Percentiles rank a stretch among this genome's conserved stretches.
Evolutionary conservation across 2,113 vertebrate species (phyloP).

Genomic region (Ophiodon elongatus): DNA sequence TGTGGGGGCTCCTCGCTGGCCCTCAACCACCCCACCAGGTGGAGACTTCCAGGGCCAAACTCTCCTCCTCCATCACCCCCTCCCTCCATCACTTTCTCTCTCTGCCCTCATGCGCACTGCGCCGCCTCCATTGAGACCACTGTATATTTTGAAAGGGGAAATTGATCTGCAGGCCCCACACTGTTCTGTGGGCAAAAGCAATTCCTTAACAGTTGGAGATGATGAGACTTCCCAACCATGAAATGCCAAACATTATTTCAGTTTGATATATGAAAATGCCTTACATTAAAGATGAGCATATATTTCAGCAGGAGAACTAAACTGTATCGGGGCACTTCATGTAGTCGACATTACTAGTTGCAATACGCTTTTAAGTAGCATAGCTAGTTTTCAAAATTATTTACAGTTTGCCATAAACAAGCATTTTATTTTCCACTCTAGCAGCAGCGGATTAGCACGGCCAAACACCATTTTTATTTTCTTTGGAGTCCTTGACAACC

Average conservation of each 20-base stretch:
- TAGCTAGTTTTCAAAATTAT: background rate
- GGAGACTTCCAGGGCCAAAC: conserved; percentile 76
- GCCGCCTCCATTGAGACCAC: conserved; percentile 60
- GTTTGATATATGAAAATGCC: conserved; percentile 7
- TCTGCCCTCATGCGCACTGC: conserved; percentile 52
- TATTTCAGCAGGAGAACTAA: background rate
- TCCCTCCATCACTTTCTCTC: conserved; percentile 55
- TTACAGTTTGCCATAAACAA: background rate
- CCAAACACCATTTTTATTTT: background rate
- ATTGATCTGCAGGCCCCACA: conserved; percentile 79
- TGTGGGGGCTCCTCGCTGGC: conserved; percentile 68
- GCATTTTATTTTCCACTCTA: background rate
- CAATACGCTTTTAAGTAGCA: background rate
- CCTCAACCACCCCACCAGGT: conserved; percentile 77
- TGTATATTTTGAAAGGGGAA: conserved; percentile 83
- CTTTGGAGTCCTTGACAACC: background rate
- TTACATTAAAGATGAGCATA: background rate
- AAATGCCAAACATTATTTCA: conserved; percentile 47
- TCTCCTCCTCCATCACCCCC: conserved; percentile 42
- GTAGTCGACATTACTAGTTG: background rate
- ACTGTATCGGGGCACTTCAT: background rate
- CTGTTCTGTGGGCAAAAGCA: conserved; percentile 74
- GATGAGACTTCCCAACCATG: conserved; percentile 53
- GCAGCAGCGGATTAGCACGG: background rate
- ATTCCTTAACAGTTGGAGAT: conserved; percentile 77